These are phyloP conservation scores for Dione vanillae DNA, from an alignment of 2,888 invertebrate species.

Conservation along the genomic window DNA sequence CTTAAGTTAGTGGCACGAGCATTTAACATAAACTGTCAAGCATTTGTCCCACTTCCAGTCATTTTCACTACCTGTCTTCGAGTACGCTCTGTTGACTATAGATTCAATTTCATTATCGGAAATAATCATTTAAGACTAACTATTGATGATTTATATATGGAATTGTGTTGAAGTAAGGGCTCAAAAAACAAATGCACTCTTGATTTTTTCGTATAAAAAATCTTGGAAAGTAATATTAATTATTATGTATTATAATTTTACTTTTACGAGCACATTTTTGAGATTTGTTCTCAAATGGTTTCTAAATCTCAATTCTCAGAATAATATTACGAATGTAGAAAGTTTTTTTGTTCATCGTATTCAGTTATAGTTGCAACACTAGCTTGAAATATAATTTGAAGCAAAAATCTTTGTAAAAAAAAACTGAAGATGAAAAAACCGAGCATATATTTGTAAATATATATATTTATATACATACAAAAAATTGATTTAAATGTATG, in stretches of 20 bases:
- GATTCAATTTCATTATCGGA: slow-evolving; percentile 45
- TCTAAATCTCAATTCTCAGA: slow-evolving; percentile 9
- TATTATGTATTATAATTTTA: neutral
- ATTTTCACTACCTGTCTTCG: slow-evolving; percentile 47
- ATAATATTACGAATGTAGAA: slow-evolving; percentile 16
- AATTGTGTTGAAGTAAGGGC: neutral
- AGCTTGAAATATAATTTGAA: neutral
- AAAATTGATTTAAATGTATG: neutral
- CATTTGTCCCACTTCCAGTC: slow-evolving; percentile 44
- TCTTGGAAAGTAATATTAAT: slow-evolving; percentile 5
- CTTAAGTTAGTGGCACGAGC: slow-evolving; percentile 37
- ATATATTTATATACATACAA: neutral
- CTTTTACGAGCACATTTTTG: neutral
- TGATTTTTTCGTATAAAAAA: neutral
- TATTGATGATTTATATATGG: slow-evolving; percentile 29
- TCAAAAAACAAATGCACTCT: neutral
- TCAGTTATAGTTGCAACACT: neutral
- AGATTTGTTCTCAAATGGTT: neutral
- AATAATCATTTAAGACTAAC: slow-evolving; percentile 37
- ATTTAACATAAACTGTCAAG: slow-evolving; percentile 38
- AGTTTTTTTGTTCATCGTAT: slow-evolving; percentile 5
- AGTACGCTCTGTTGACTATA: slow-evolving; percentile 47
- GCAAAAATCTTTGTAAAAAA: neutral
- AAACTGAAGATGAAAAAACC: neutral
- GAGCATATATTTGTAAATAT: neutral